These are phyloP conservation scores for Brachyalestes nurse DNA, from an alignment of 2,797 vertebrate species.

Conservation along the genomic window DNA sequence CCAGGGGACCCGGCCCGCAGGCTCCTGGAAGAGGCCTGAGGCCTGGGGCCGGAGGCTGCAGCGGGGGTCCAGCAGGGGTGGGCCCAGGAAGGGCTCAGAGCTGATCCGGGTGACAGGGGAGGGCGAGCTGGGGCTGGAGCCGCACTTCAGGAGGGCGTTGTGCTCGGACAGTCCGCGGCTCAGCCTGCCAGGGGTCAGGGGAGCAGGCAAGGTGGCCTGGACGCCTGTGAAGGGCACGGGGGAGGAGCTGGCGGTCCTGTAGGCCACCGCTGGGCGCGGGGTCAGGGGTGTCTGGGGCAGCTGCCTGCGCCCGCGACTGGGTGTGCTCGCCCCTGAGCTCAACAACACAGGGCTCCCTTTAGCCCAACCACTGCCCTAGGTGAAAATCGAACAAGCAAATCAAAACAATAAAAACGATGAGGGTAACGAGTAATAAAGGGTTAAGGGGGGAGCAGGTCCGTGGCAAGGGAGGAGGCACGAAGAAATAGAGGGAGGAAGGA, in stretches of 20 bases:
- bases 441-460: slow-evolving; percentile 45
- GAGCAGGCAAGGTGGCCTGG: slow-evolving; percentile 66
- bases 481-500: slow-evolving; percentile 50
- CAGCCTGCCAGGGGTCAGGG: slow-evolving; percentile 85
- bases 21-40: slow-evolving; percentile 85
- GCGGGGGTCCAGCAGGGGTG: slow-evolving; percentile 67
- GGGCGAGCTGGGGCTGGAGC: slow-evolving; percentile 74
- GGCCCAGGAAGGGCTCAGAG: slow-evolving; percentile 52
- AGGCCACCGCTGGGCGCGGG: slow-evolving; percentile 90
- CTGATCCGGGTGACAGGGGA: slow-evolving; percentile 62
- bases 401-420: slow-evolving; percentile 79
- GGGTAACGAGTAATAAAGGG: slow-evolving; percentile 59
- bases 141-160: slow-evolving; percentile 83
- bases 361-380: slow-evolving; percentile 93
- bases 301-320: slow-evolving; percentile 91
- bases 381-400: slow-evolving; percentile 91
- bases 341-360: slow-evolving; percentile 87
- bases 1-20: slow-evolving; percentile 82
- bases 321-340: slow-evolving; percentile 89
- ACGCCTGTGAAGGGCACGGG: slow-evolving; percentile 85
- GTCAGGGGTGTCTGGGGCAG: slow-evolving; percentile 93
- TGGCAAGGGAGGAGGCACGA: slow-evolving; percentile 49
- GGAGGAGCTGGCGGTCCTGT: slow-evolving; percentile 94
- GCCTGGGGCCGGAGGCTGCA: slow-evolving; percentile 80
- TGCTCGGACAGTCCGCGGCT: slow-evolving; percentile 93